Percentiles rank a stretch among this genome's conserved stretches.
Conservation (phyloP, 1,140 invertebrate species). For the Globodera rostochiensis region DNA sequence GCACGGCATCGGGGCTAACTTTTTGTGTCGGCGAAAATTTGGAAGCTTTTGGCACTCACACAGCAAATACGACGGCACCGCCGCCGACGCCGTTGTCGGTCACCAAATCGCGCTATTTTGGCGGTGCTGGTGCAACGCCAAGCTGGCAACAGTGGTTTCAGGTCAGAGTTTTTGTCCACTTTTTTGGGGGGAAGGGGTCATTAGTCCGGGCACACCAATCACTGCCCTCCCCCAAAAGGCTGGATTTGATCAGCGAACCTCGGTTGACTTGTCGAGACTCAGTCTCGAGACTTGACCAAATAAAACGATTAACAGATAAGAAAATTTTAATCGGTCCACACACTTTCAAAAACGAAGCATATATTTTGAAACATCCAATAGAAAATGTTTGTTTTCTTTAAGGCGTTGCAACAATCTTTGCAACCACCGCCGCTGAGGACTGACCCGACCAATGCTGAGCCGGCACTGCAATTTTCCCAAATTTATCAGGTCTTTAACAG, state of each 20-base stretch:
- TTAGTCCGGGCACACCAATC: too few species aligned
- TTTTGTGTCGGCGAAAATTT: conserved; percentile 64
- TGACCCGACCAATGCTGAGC: conserved; percentile 57
- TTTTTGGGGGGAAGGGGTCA: not conserved
- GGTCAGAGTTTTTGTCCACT: conserved; percentile 24
- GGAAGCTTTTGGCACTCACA: conserved; percentile 38
- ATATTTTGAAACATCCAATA: not conserved
- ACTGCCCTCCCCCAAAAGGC: too few species aligned
- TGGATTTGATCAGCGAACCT: too few species aligned
- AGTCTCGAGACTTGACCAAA: not conserved
- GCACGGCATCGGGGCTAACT: conserved; percentile 48
- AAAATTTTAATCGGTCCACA: too few species aligned
- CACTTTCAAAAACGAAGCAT: too few species aligned
- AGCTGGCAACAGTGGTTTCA: conserved; percentile 61
- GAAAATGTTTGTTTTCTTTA: conserved; percentile 2
- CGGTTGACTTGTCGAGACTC: too few species aligned
- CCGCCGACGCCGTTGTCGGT: conserved; percentile 35
- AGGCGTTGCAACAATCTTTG: conserved; percentile 53
- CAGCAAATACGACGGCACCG: conserved; percentile 33
- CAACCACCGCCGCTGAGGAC: conserved; percentile 58
- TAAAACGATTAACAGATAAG: too few species aligned
- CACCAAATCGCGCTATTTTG: conserved; percentile 21
- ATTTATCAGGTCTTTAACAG: conserved; percentile 54
- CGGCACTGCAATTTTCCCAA: conserved; percentile 61
- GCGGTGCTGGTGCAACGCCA: conserved; percentile 23